Evolutionary conservation across 2,888 invertebrate genomes (phyloP), one percentile per base, ranked within the genome.

Genomic region (Silvanus unidentatus): DNA sequence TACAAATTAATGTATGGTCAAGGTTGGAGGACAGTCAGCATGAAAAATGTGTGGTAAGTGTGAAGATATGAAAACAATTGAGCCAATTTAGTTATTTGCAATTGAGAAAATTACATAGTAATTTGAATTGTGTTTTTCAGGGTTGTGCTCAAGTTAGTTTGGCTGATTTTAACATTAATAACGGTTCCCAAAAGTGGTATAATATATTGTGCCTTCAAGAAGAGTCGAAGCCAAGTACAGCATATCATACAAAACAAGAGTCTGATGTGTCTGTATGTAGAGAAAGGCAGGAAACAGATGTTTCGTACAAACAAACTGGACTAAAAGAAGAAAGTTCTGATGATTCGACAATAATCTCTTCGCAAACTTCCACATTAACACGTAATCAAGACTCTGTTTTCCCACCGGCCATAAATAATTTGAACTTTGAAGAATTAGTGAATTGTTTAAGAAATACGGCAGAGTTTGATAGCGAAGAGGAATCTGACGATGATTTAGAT

Each of bases 81-180:
- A 28, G 8, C 10, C 43, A 34, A 30, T 30, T n/a, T n/a, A n/a
- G n/a, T n/a, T n/a, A n/a, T n/a, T 10, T 22, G 10, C 10, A 28
- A 28, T 28, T 9, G 29, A 28, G 29, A 10, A 9, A 28, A 8
- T 28, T 9, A 28, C 10, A 9, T 27, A 29, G 29, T 22, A 15
- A 11, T 39, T 37, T 39, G 11, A 35, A 8, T 43, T 22, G 36
- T 42, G 43, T 44, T 5, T 69, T 67, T 4, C 73, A 95, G 94
- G 96, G 96, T 60, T 92, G 92, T 64, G 88, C 91, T 42, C 95
- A 96, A 82, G 91, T 96, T 50, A 95, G 94, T 69, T 75, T 97
- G 62, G 96, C 96, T 38, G 95, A 96, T 72, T 96, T 94, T 71
- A 88, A 88, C 64, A 83, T 90, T 0, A 89, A 90, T 53, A 76